phyloP scores from a whole-genome alignment of 2,888 invertebrate genomes.

The Agrenia bidenticulata region DNA sequence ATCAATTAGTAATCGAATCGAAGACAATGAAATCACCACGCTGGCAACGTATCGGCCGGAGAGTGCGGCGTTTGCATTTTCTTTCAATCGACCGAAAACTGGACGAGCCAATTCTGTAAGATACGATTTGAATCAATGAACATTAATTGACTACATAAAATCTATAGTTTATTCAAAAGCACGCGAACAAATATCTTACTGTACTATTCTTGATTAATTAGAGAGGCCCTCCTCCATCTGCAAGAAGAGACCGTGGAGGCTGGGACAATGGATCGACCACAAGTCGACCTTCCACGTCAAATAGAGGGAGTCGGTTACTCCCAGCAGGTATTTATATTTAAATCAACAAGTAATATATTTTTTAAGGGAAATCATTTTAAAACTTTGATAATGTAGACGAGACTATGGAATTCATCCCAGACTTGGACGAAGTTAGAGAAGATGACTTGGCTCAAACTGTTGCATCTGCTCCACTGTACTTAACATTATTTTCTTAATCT shows the following conservation, averaged over 20 bases:
- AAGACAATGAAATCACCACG: slow-evolving; percentile 31
- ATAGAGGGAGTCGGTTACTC: background rate
- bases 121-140: too few species aligned
- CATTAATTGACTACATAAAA: too few species aligned
- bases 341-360: background rate
- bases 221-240: too few species aligned
- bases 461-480: slow-evolving; percentile 50
- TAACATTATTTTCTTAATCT: background rate
- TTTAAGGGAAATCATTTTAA: slow-evolving; percentile 5
- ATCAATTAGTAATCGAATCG: slow-evolving; percentile 15
- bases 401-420: slow-evolving; percentile 47
- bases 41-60: slow-evolving; percentile 39
- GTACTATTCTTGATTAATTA: background rate
- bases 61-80: slow-evolving; percentile 39
- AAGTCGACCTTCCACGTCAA: slow-evolving; percentile 20
- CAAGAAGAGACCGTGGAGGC: too few species aligned
- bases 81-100: slow-evolving; percentile 39
- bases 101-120: slow-evolving; percentile 24
- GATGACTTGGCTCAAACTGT: slow-evolving; percentile 50
- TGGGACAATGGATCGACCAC: slow-evolving; percentile 20
- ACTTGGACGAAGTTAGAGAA: slow-evolving; percentile 50
- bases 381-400: slow-evolving; percentile 28
- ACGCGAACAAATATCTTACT: too few species aligned
- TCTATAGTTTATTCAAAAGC: too few species aligned
- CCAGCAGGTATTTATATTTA: background rate